Evolutionary conservation across 2,797 vertebrate species (phyloP), one percentile per base, ranked within the genome.

Genomic region (Platyrinchus mystaceus): DNA sequence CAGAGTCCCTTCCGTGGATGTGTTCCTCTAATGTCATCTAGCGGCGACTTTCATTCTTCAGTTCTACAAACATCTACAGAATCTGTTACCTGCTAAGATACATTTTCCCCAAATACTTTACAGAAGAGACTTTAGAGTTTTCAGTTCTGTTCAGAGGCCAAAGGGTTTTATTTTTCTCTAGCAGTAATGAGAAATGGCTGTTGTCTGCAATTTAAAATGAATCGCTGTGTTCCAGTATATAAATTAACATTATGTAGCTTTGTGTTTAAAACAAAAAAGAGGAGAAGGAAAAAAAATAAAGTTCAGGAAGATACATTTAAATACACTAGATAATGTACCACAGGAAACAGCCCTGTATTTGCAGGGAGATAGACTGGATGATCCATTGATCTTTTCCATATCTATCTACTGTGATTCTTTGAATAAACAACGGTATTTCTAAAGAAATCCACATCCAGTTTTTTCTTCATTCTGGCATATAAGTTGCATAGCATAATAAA

Each of bases 1-100:
- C 97, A 97, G 95, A 98, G 96, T 97, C 95, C 95, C 93, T 97
- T 95, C 97, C 97, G 7, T 97, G 96, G 97, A 97, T 94, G 92
- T 96, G 86, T 98, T 95, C 97, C 94, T 97, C 96, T 97, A 97
- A 77, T 96, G 60, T 89, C 97, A 97, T 94, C 97, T 97, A 97
- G 94, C 94, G 94, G 84, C 73, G 87, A 95, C 94, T 98, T 95
- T 97, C 95, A 95, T 87, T 97, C 97, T 97, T 86, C 97, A 96
- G 82, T 92, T 87, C 97, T 97, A 28, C 95, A 93, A 95, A 95
- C 96, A 97, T 95, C 90, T 88, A 73, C 78, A 90, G 94, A 95
- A 49, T 95, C 83, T 96, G 24, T 96, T 94, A 83, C 83, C 96
- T 97, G 79, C 83, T 96, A 94, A 97, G 89, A 93, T 90, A 71